A percentile compares a stretch with the other conserved stretches of the same genome.
These are phyloP conservation scores for Lasius platythorax DNA, from an alignment of 2,888 invertebrate species.

Conservation along the genomic window DNA sequence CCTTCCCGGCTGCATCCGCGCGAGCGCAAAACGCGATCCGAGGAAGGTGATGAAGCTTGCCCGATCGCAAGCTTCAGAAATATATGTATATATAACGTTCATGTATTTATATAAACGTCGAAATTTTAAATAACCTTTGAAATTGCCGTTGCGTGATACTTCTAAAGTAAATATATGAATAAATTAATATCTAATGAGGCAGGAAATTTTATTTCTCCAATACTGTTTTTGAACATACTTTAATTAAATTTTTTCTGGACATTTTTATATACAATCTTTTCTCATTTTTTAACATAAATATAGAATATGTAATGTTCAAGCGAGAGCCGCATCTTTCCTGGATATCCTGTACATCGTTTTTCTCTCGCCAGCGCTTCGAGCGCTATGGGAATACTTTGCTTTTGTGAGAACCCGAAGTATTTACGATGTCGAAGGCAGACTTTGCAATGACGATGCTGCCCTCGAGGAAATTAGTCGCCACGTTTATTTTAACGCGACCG, in stretches of 20 bases:
- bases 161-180: background rate
- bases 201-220: background rate
- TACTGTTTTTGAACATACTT: background rate
- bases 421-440: constrained; percentile 33
- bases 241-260: background rate
- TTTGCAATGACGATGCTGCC: constrained; percentile 32
- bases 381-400: background rate
- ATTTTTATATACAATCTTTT: background rate
- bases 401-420: constrained; percentile 8
- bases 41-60: background rate
- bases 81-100: background rate
- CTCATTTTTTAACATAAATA: background rate
- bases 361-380: background rate
- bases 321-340: background rate
- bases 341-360: background rate
- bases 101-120: background rate
- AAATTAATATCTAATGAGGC: background rate
- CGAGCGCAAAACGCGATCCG: background rate
- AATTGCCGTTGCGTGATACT: background rate
- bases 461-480: constrained; percentile 42
- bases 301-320: background rate
- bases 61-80: background rate
- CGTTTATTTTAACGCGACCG: constrained; percentile 40
- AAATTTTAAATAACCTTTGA: background rate
- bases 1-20: constrained; percentile 31